A percentile compares a stretch with the other conserved stretches of the same genome.
Conservation (phyloP, 2,797 vertebrate genomes). For the Hoplostethus mediterraneus region DNA sequence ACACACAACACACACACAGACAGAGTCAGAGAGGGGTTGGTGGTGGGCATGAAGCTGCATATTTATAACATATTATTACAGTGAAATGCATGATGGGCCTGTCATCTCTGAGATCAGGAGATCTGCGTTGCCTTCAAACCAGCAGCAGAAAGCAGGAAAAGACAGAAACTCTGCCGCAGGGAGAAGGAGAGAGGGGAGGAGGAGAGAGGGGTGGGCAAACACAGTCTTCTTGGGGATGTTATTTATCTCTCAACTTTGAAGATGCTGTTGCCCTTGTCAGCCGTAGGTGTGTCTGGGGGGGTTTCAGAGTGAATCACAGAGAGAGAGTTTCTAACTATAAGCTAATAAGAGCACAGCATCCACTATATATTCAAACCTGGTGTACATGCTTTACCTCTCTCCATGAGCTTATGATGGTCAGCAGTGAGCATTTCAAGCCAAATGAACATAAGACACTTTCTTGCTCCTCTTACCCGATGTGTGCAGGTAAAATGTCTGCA, state of each 20-base stretch:
- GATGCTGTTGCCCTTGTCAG: neutral
- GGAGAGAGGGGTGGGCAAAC: conserved; percentile 45
- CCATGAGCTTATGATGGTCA: too few relatives aligned
- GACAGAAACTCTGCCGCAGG: conserved; percentile 4
- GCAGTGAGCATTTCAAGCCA: too few relatives aligned
- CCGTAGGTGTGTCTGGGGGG: neutral
- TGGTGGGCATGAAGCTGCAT: conserved; percentile 74
- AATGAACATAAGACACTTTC: too few relatives aligned
- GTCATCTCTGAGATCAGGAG: conserved; percentile 58
- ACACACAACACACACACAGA: conserved; percentile 9
- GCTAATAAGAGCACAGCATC: too few relatives aligned
- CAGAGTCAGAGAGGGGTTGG: conserved; percentile 9
- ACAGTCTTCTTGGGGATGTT: conserved; percentile 51
- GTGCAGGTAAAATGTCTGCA: too few relatives aligned
- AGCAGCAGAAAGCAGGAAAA: neutral
- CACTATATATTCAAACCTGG: too few relatives aligned
- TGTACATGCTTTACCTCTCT: too few relatives aligned
- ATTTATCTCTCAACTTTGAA: conserved; percentile 17
- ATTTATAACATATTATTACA: conserved; percentile 75
- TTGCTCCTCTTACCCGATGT: too few relatives aligned
- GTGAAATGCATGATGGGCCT: conserved; percentile 55
- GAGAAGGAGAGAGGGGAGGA: neutral
- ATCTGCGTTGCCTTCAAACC: conserved; percentile 41
- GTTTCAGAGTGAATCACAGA: too few relatives aligned
- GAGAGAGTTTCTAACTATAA: too few relatives aligned